Evolutionary conservation across 1,140 invertebrate genomes (phyloP), one percentile per base, ranked within the genome.

Genomic region (Pinna nobilis): DNA sequence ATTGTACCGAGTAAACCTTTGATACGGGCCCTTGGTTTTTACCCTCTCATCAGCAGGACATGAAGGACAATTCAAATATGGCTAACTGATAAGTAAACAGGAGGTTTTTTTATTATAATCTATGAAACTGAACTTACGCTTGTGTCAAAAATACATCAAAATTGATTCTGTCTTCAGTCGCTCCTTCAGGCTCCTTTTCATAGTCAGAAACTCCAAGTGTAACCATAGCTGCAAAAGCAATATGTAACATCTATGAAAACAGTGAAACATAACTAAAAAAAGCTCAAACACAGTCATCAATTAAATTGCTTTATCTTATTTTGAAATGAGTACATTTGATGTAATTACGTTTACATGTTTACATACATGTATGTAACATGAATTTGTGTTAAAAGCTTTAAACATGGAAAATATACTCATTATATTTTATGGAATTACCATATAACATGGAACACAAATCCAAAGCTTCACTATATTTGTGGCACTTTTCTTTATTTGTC

Each of bases 111-210:
- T 25, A 20, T 66, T 18, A 32, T 9, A 30, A 2, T 15, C 20
- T 51, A 11, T 20, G 13, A 57, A 3, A 18, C 18, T 5, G 30
- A 53, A 79, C 84, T 78, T 82, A 86, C 85, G 83, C 84, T 76
- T 87, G 82, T 68, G 59, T 69, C 20, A 76, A 65, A 68, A 87
- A 87, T 32, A 66, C 75, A 37, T 87, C 84, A 66, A 84, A 76
- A 32, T 67, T 79, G 11, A 87, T 78, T 70, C 75, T 79, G 61
- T 85, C 81, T 11, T 81, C 68, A 11, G 79, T 76, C 63, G 64
- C 57, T 15, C 85, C 85, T 23, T 70, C 72, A 28, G 84, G 83
- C 35, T 74, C 53, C 15, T 70, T 53, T 44, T 84, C 77, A 76
- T 68, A 82, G 28, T 81, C 68, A 47, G 59, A 68, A 13, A 84